Conservation (phyloP, 2,797 vertebrate genomes). For the Pteropus rufus region DNA sequence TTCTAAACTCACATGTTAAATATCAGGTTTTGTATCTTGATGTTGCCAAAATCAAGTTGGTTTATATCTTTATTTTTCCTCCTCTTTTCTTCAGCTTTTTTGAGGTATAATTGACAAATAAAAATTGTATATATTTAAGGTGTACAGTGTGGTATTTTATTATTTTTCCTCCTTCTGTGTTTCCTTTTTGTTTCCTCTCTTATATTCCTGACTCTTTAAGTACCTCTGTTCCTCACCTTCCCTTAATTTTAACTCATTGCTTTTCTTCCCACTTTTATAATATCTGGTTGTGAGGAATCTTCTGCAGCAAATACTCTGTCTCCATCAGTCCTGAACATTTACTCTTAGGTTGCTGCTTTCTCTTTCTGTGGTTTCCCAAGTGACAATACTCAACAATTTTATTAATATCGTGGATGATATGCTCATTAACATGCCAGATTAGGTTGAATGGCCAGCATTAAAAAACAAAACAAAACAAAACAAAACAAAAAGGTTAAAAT, state of each 20-base stretch:
- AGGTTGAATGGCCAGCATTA: neutral
- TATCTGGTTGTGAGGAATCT: neutral
- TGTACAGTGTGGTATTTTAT: neutral
- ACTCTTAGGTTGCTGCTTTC: neutral
- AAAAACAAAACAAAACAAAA: neutral
- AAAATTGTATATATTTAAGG: neutral
- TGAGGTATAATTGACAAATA: neutral
- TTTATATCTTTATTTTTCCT: conserved; percentile 7
- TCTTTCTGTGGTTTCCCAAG: conserved; percentile 22
- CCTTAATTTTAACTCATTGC: neutral
- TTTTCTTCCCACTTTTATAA: conserved; percentile 19
- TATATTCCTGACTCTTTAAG: neutral
- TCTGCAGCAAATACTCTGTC: neutral
- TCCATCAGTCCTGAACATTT: neutral
- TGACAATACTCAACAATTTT: neutral
- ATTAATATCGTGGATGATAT: neutral
- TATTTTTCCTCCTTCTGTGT: neutral
- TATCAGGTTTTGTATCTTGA: neutral
- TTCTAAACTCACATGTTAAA: conserved; percentile 38
- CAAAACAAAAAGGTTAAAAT: conserved; percentile 15
- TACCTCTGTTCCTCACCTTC: neutral
- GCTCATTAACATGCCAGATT: conserved; percentile 32
- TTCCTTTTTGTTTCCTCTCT: neutral
- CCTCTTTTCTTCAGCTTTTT: neutral
- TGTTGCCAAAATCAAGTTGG: neutral